Percentiles rank a stretch among this genome's conserved stretches.
phyloP scores from a whole-genome alignment of 1,140 invertebrate species.

The Arctopsyche grandis region DNA sequence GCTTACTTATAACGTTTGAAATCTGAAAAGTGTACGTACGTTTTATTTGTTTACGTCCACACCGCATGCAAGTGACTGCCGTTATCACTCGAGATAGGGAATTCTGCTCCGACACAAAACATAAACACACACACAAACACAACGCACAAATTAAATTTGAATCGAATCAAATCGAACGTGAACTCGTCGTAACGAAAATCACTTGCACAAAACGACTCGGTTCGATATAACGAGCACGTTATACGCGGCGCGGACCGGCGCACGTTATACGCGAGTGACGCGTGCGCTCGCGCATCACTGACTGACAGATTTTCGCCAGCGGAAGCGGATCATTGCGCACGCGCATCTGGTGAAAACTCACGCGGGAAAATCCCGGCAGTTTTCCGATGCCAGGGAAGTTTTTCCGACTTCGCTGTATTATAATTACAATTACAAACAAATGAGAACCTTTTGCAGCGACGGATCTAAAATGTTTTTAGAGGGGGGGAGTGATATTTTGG shows the following conservation, averaged over 20 bases:
- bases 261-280: background rate
- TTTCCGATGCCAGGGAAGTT: background rate
- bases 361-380: background rate
- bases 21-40: too few relatives aligned
- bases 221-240: background rate
- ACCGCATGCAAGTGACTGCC: too few relatives aligned
- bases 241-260: background rate
- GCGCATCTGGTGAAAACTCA: background rate
- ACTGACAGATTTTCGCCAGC: slow-evolving; percentile 3
- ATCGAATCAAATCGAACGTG: background rate
- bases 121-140: background rate
- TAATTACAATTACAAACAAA: too few relatives aligned
- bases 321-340: background rate
- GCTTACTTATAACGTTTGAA: too few relatives aligned
- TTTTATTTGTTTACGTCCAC: too few relatives aligned
- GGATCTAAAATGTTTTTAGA: too few relatives aligned
- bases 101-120: too few relatives aligned
- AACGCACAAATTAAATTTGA: background rate
- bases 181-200: background rate
- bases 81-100: too few relatives aligned
- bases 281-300: slow-evolving; percentile 24
- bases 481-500: too few relatives aligned
- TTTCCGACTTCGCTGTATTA: too few relatives aligned
- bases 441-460: too few relatives aligned
- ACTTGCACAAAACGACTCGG: background rate